Base-by-base conservation (phyloP, 1,140 invertebrate genomes). In the Colletes gigas region DNA sequence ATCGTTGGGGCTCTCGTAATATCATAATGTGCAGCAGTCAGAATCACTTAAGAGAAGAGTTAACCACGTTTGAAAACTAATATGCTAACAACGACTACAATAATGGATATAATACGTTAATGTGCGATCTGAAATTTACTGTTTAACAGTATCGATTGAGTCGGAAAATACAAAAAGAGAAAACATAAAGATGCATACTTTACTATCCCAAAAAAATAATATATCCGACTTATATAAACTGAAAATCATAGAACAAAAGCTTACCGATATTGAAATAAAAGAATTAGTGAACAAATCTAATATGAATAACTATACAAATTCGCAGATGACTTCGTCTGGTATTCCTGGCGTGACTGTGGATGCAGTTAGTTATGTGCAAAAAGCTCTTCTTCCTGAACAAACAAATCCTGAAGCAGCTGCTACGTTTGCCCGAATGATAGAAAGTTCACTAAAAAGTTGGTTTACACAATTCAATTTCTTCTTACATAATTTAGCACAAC, bases 391-490 rank as follows among this genome's bases (percentile, higher is more conserved):
- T 76, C 98, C 98, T 0, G 96, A 97, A 73, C 95, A 97, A 90
- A 97, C 97, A 17, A 98, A 99, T 93, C 96, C 97, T 0, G 98
- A 99, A 93, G 98, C 98, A 5, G 97, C 98, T 0, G 98, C 98
- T 30, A 96, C 97, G 54, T 99, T 99, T 93, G 97, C 98, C 1
- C 94, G 97, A 50, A 97, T 99, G 95, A 99, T 99, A 90, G 96
- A 98, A 91, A 97, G 96, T 83, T 98, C 97, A 19, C 92, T 98
- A 9, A 97, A 97, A 92, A 95, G 94, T 88, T 96, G 97, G 94
- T 99, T 98, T 84, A 98, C 98, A 0, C 98, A 99, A 82, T 97
- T 99, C 84, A 99, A 99, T 93, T 99, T 99, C 93, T 99, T 99
- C 92, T 93, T 99, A 41, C 99, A 99, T 92, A 99, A 99, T 92